Conservation (phyloP, 2,888 invertebrate species). For the Azorinus chamasolen region DNA sequence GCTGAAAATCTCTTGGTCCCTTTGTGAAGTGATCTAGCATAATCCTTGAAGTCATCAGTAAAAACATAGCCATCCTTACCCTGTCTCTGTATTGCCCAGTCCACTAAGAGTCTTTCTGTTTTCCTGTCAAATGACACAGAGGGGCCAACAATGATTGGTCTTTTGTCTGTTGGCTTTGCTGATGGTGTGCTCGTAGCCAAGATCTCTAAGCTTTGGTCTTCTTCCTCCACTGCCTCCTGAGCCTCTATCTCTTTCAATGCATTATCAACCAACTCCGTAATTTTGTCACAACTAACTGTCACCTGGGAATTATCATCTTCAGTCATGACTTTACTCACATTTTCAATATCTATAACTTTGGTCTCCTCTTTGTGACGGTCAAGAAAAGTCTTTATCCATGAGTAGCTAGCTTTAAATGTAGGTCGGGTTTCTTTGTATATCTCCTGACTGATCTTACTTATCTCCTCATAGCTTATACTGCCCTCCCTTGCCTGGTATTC, state of each 20-base stretch:
- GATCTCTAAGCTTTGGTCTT: too few species aligned
- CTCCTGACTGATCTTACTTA: conserved; percentile 51
- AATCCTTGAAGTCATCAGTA: conserved; percentile 62
- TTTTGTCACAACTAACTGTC: conserved; percentile 28
- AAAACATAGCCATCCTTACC: conserved; percentile 54
- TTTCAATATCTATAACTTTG: conserved; percentile 55
- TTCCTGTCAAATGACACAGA: conserved; percentile 59
- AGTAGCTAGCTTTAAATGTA: conserved; percentile 58
- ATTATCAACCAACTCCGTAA: conserved; percentile 47
- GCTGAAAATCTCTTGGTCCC: conserved; percentile 59
- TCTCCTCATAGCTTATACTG: conserved; percentile 61
- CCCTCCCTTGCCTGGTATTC: conserved; percentile 52
- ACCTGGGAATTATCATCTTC: conserved; percentile 24
- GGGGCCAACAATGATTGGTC: conserved; percentile 50
- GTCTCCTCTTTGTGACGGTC: conserved; percentile 49
- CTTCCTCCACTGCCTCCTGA: neutral
- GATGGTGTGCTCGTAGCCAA: neutral
- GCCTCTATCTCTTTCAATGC: conserved; percentile 45
- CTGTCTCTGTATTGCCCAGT: conserved; percentile 55
- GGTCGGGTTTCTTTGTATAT: conserved; percentile 60
- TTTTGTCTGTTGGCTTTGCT: conserved; percentile 10
- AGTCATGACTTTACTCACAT: conserved; percentile 53
- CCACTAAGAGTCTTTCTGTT: conserved; percentile 51
- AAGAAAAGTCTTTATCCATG: conserved; percentile 55
- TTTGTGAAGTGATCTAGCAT: conserved; percentile 57